Conservation (phyloP, 2,888 invertebrate genomes). For the Leptarthrus brevirostris region DNA sequence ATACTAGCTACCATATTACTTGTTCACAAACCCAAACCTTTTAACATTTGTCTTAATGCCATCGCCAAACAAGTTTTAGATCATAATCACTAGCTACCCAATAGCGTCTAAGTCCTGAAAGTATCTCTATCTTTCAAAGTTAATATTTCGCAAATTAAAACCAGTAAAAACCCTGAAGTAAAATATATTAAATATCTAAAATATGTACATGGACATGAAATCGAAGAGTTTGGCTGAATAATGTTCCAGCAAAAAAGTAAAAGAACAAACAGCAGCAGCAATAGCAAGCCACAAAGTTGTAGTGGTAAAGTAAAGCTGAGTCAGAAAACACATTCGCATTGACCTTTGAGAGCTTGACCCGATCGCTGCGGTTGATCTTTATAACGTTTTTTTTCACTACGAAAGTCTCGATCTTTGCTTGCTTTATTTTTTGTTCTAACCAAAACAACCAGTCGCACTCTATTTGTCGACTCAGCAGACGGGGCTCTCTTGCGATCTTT, state of each 20-base stretch:
- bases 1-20: no score
- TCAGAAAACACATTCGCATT: constrained; percentile 39
- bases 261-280: neutral
- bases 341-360: constrained; percentile 42
- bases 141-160: no score
- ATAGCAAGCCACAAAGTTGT: no score
- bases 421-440: constrained; percentile 28
- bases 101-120: no score
- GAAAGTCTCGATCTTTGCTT: neutral
- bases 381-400: constrained; percentile 22
- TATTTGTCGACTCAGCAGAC: constrained; percentile 44
- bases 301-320: constrained; percentile 7
- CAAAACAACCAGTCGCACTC: constrained; percentile 39
- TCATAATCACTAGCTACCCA: no score
- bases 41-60: no score
- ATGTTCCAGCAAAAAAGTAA: neutral
- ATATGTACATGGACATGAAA: neutral
- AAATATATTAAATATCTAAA: neutral
- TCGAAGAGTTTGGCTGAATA: no score
- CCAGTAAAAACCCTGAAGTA: no score
- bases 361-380: constrained; percentile 42
- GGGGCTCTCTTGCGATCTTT: constrained; percentile 18
- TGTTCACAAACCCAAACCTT: no score
- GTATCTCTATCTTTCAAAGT: no score
- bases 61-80: no score